Evolutionary conservation across 2,113 vertebrate species (phyloP).

Genomic region (Mus pahari): DNA sequence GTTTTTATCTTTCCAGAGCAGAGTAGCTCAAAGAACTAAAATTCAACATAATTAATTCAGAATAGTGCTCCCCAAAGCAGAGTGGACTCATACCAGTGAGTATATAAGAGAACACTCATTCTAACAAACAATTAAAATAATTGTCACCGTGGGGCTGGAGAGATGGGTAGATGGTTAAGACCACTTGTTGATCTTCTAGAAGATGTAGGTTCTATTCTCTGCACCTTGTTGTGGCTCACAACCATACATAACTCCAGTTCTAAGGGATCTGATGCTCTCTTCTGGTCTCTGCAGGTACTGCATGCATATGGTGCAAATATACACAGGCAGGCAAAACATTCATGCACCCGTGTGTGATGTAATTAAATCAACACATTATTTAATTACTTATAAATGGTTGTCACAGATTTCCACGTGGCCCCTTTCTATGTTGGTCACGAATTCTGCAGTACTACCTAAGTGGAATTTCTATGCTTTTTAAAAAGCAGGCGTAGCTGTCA

Average conservation of each 20-base stretch:
- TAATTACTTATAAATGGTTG: not conserved
- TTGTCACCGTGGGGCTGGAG: not conserved
- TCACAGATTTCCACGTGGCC: not conserved
- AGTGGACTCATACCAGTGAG: not conserved
- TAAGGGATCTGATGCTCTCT: not conserved
- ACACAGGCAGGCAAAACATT: not conserved
- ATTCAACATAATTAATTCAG: not conserved
- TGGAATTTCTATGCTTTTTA: not conserved
- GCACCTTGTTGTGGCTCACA: not conserved
- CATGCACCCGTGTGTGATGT: not conserved
- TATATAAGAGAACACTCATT: not conserved
- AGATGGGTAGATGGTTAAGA: not conserved
- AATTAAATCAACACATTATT: not conserved
- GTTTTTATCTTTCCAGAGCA: constrained; percentile 39
- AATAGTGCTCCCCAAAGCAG: not conserved
- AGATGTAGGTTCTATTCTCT: not conserved
- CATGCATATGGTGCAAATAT: not conserved
- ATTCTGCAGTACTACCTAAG: not conserved
- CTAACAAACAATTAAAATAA: not conserved
- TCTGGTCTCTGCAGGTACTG: not conserved
- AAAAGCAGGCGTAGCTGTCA: not conserved
- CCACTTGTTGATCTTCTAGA: not conserved
- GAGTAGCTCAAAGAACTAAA: constrained; percentile 12
- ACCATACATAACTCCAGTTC: not conserved
- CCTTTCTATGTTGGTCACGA: not conserved